Conservation (phyloP, 2,888 invertebrate genomes). For the Monoplex corrugatus region DNA sequence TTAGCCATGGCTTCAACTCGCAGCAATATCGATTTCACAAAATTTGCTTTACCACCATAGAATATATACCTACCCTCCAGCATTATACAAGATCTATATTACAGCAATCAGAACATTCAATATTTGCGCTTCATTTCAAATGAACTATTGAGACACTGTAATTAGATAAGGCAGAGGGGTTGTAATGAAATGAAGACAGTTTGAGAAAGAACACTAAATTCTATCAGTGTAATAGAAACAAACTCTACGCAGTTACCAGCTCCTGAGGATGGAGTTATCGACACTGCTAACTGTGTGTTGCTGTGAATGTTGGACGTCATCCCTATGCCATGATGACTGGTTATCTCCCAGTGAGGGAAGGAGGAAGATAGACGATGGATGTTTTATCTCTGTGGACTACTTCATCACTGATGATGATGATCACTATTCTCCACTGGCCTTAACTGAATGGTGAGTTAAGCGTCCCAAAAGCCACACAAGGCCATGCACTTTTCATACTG, state of each 20-base stretch:
- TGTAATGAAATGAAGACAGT: too few species aligned
- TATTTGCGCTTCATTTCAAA: not conserved
- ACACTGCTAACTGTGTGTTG: not conserved
- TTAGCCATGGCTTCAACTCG: too few species aligned
- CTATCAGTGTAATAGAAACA: not conserved
- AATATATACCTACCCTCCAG: too few species aligned
- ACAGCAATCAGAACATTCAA: not conserved
- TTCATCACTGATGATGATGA: not conserved
- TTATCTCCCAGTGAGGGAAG: not conserved
- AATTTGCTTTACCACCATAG: too few species aligned
- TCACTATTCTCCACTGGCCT: not conserved
- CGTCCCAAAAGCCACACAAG: too few species aligned
- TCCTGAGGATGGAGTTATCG: not conserved
- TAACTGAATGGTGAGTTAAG: too few species aligned
- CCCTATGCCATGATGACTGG: not conserved
- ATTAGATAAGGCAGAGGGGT: not conserved
- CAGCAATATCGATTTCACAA: too few species aligned
- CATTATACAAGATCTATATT: too few species aligned
- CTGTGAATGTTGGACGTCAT: not conserved
- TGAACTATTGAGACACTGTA: constrained; percentile 6
- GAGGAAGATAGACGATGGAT: not conserved
- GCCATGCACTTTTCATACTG: too few species aligned
- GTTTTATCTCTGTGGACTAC: not conserved
- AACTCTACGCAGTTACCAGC: not conserved
- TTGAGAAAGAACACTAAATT: not conserved